These are phyloP conservation scores for Scaptomyza cyrtandrae DNA, from an alignment of 2,888 invertebrate genomes.

Conservation along the genomic window DNA sequence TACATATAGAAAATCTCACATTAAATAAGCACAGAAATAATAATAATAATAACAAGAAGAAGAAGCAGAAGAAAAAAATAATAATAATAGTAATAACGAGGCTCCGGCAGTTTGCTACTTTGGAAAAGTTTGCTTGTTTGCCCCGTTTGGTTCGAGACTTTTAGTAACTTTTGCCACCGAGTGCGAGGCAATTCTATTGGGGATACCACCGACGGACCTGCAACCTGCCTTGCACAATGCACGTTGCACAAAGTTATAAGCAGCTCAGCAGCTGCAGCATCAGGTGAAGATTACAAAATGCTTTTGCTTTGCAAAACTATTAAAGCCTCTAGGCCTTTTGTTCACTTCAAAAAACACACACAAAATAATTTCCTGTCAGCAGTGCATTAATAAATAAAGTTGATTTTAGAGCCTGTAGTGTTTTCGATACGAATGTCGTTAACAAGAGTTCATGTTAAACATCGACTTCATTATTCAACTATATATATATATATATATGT, in stretches of 20 bases:
- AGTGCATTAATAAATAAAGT: conserved; percentile 40
- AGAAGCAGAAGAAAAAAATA: not conserved
- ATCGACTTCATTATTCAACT: conserved; percentile 26
- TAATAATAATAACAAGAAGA: conserved; percentile 39
- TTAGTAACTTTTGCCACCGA: conserved; percentile 64
- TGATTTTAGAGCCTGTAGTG: conserved; percentile 6
- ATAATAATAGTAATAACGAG: conserved; percentile 66
- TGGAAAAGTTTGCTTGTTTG: conserved; percentile 65
- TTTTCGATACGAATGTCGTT: conserved; percentile 17
- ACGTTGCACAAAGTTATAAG: conserved; percentile 65
- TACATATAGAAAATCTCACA: conserved; percentile 23
- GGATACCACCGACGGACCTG: conserved; percentile 25
- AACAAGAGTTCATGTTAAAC: conserved; percentile 28
- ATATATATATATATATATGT: not conserved
- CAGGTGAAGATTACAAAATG: conserved; percentile 66
- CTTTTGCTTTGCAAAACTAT: conserved; percentile 56
- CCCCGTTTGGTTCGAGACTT: conserved; percentile 56
- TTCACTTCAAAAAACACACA: conserved; percentile 4
- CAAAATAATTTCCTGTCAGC: conserved; percentile 23
- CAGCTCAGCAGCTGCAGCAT: conserved; percentile 58
- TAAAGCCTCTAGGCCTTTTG: conserved; percentile 36
- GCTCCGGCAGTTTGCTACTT: conserved; percentile 63
- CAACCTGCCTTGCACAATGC: conserved; percentile 23
- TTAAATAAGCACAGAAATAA: conserved; percentile 56
- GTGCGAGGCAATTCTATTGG: conserved; percentile 59